Evolutionary conservation across 1,140 invertebrate species (phyloP), one percentile per base, ranked within the genome.

Genomic region (Scaptomyza hsui): DNA sequence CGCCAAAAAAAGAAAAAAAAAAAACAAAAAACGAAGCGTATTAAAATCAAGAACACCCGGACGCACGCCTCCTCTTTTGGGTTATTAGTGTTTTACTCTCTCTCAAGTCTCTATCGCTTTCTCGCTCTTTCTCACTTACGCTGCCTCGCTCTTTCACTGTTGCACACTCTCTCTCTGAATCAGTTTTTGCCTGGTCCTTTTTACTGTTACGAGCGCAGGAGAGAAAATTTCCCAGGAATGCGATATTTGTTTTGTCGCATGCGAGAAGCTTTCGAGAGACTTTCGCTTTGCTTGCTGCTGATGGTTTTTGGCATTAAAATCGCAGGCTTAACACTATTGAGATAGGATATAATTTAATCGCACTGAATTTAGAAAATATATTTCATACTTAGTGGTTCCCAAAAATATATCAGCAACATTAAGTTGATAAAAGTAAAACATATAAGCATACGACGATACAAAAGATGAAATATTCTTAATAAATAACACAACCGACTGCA

Each of bases 221-320:
- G 78, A 81, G 78, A 82, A 45, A 83, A 82, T 83, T 83, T 78
- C 79, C 79, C 71, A 18, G 1, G 0, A 9, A 1, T 21, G 57
- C n/a, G 41, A 47, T 41, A 29, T 21, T n/a, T 35, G 55, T n/a
- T 39, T 63, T 71, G 18, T 82, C 74, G 78, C 78, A 82, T 82
- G 78, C 78, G 19, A 81, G 1, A 81, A 53, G 52, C 37, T 19
- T 47, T 42, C 12, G 6, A 9, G 16, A 7, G 5, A 29, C 9
- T 9, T 29, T 29, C 26, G 5, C 26, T 5, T 0, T 29, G 6
- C 7, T 29, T 9, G 26, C 1, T 9, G 26, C 1, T 9, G 26
- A 9, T 1, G 9, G 26, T 6, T 24, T 24, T 1, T 24, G 1
- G 0, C 0, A 24, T 4, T 5, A 5, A 24, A 24, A 29, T 37